Base-by-base conservation (phyloP, 2,113 vertebrate genomes). In the Hydrochoerus hydrochaeris region DNA sequence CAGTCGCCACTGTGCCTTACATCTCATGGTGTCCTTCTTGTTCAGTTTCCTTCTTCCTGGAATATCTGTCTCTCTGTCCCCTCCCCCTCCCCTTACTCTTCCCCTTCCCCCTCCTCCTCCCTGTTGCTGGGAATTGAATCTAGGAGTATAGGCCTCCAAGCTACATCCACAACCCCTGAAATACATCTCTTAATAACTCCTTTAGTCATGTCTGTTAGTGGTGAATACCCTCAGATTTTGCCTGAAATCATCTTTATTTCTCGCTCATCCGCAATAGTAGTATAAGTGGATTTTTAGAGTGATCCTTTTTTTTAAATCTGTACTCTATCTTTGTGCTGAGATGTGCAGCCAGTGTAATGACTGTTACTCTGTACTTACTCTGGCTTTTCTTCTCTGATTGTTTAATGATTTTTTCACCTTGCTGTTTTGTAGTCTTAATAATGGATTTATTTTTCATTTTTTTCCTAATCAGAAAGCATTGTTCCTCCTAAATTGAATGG, bases 171-270 rank as follows among this genome's bases (percentile, higher is more conserved):
- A 24, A 75, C 41, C 41, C 38, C 22, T 75, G 71, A 75, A 75
- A 75, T 44, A 2, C 9, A 46, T 41, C 14, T 41, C 14, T 65
- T 92, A 30, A 10, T 52, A 71, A 20, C 88, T 89, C 49, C 57
- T 71, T 82, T 85, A 82, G 16, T 78, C 58, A 84, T n/a, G 57
- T 60, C 65, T 77, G 0, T 67, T 44, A 71, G 88, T 83, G 49
- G 38, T 65, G 65, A 95, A 38, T 89, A 46, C 5, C 7, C 11
- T 92, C 63, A 67, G 69, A 82, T 73, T 58, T 88, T 54, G 44
- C 83, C 60, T 78, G 52, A 57, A 97, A 90, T 78, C 52, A 44
- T 65, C 41, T 91, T 49, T 80, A 30, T 93, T 41, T 71, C 83
- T 60, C 28, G 3, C 3, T 88, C 54, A 78, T 3, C 22, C 24